phyloP scores from a whole-genome alignment of 2,797 vertebrate species.

The Leuciscus waleckii region DNA sequence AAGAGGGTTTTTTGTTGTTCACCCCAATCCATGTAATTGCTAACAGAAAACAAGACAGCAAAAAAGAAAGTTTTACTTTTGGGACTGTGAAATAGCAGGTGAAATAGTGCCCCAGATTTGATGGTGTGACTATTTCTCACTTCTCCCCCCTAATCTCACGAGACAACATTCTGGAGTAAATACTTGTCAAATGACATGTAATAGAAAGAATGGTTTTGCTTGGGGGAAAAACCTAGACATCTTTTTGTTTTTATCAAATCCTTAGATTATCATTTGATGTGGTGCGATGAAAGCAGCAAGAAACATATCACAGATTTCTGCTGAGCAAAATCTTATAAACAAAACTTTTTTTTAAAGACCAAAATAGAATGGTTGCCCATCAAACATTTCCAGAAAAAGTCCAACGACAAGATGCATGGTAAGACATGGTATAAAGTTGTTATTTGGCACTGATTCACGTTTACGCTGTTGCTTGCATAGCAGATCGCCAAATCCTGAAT shows the following conservation, averaged over 20 bases:
- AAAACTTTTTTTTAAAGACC: constrained; percentile 29
- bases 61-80: constrained; percentile 47
- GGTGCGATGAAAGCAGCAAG: constrained; percentile 37
- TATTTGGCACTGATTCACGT: constrained; percentile 42
- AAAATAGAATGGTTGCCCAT: constrained; percentile 35
- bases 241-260: constrained; percentile 54
- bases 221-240: constrained; percentile 51
- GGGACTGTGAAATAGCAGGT: constrained; percentile 54
- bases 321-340: constrained; percentile 37
- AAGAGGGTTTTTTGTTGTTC: constrained; percentile 25
- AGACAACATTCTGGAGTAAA: constrained; percentile 45
- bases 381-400: constrained; percentile 41
- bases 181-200: constrained; percentile 52
- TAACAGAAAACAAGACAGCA: constrained; percentile 42
- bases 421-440: background rate
- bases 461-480: constrained; percentile 73
- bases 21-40: constrained; percentile 37
- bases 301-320: constrained; percentile 30
- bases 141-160: constrained; percentile 38
- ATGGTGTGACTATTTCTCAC: constrained; percentile 55
- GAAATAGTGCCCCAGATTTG: constrained; percentile 60
- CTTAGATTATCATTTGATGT: constrained; percentile 54
- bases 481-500: constrained; percentile 70
- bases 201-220: constrained; percentile 52
- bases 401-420: background rate